Conservation (phyloP, 2,888 invertebrate species). For the Sarcophaga subvicina region DNA sequence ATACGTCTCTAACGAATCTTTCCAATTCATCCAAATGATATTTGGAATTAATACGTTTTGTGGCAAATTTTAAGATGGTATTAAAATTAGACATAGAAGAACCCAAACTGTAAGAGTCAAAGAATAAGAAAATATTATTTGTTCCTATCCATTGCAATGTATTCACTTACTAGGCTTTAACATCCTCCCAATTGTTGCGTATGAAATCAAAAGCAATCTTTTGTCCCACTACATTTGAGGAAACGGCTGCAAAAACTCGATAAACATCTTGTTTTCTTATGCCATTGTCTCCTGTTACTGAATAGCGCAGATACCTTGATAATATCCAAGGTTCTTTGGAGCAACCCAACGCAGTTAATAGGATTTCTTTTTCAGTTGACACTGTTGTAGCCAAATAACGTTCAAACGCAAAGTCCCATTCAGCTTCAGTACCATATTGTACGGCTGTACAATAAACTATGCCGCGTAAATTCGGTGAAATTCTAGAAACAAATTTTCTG, state of each 20-base stretch:
- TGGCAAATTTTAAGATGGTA: constrained; percentile 88
- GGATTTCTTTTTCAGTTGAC: constrained; percentile 90
- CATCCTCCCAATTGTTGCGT: constrained; percentile 88
- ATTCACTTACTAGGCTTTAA: constrained; percentile 88
- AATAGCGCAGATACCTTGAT: constrained; percentile 86
- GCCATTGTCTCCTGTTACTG: constrained; percentile 88
- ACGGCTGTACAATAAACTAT: constrained; percentile 95
- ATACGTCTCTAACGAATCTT: constrained; percentile 85
- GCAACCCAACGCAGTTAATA: constrained; percentile 91
- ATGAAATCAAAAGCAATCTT: constrained; percentile 91
- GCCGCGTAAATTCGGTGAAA: constrained; percentile 91
- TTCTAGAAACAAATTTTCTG: constrained; percentile 82
- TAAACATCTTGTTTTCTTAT: constrained; percentile 92
- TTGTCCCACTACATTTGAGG: constrained; percentile 89
- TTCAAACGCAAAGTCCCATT: constrained; percentile 95
- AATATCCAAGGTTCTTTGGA: constrained; percentile 92
- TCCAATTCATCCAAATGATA: constrained; percentile 90
- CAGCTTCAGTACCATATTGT: constrained; percentile 89
- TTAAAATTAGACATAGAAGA: constrained; percentile 87
- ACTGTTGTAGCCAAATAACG: constrained; percentile 89
- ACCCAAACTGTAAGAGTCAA: constrained; percentile 85
- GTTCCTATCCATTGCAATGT: background rate
- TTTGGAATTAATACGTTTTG: constrained; percentile 88
- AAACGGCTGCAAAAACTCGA: constrained; percentile 89
- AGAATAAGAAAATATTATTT: constrained; percentile 29